Percentiles rank a stretch among this genome's conserved stretches.
phyloP scores from a whole-genome alignment of 2,797 vertebrate species.

The Protosalanx chinensis region DNA sequence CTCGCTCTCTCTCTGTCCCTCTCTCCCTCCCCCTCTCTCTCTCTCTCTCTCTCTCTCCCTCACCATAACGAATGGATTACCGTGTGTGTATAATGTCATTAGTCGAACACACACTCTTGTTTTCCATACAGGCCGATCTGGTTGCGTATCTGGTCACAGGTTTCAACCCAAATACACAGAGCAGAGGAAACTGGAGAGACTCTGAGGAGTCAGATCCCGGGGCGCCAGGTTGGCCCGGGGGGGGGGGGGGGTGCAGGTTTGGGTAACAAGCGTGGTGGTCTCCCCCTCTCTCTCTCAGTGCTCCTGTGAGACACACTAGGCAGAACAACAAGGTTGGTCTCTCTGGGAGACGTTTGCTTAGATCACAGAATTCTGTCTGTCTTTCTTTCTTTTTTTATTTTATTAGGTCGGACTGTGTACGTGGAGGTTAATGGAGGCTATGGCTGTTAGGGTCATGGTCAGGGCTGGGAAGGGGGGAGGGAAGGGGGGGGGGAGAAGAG shows the following conservation, averaged over 20 bases:
- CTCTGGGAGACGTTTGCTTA: neutral
- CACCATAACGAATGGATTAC: conserved; percentile 7
- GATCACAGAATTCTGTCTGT: neutral
- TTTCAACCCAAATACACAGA: neutral
- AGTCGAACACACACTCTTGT: neutral
- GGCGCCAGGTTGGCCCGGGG: neutral
- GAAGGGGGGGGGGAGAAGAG: neutral
- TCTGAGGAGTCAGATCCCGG: neutral
- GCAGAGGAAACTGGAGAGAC: neutral
- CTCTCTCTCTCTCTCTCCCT: too few relatives aligned
- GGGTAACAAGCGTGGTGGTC: conserved; percentile 8
- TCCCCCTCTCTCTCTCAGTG: neutral
- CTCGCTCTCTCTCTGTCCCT: too few relatives aligned
- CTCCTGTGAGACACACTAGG: conserved; percentile 2
- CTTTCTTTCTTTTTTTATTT: neutral
- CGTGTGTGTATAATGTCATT: too few relatives aligned
- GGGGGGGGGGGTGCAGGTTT: too few relatives aligned
- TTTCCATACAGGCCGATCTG: neutral
- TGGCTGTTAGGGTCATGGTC: neutral
- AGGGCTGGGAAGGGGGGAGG: too few relatives aligned
- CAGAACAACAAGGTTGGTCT: conserved; percentile 2
- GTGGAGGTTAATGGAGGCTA: neutral
- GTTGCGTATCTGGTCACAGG: neutral
- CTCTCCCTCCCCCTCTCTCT: too few relatives aligned
- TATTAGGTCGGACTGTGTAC: too few relatives aligned